Evolutionary conservation across 2,797 vertebrate genomes (phyloP), one percentile per base, ranked within the genome.

Genomic region (Spheniscus humboldti): DNA sequence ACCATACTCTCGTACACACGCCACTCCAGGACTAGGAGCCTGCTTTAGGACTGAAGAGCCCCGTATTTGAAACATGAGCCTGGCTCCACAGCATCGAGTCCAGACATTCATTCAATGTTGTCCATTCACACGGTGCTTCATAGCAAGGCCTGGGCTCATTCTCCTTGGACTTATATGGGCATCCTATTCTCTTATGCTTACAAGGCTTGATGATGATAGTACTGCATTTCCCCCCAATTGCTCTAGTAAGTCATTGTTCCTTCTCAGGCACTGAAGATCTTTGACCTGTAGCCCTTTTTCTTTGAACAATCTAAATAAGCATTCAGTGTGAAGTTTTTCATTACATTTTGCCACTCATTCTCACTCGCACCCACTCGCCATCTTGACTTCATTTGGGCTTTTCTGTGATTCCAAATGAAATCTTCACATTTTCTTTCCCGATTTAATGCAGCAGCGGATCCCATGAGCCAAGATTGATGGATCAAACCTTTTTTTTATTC

Each of bases 401-500:
- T 99, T 98, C 98, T 98, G 98, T 98, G 99, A 99, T 98, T 98
- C 99, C 99, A 99, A 99, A 99, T 99, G 99, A 99, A 99, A 99
- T 99, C 99, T 99, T 99, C 99, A 99, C 99, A 98, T 99, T 99
- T 99, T 98, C 99, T 99, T 98, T 96, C 98, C 99, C 98, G 98
- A 99, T 99, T 99, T 99, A 99, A 99, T 99, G 99, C 99, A 99
- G 99, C 99, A 99, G 99, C 99, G 98, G 99, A 99, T 99, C 99
- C 99, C 99, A 99, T 99, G 99, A 99, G 99, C 99, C 99, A 99
- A 99, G 99, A 99, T 99, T 99, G 99, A 99, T 99, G 99, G 99
- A 99, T 99, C 99, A 99, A 99, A 99, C 99, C 98, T 99, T 98
- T 98, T 98, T 98, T 99, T 98, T 96, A 98, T 98, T 99, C 99